A percentile compares a stretch with the other conserved stretches of the same genome.
phyloP scores from a whole-genome alignment of 2,888 invertebrate species.

The Drosophila nigricruria region DNA sequence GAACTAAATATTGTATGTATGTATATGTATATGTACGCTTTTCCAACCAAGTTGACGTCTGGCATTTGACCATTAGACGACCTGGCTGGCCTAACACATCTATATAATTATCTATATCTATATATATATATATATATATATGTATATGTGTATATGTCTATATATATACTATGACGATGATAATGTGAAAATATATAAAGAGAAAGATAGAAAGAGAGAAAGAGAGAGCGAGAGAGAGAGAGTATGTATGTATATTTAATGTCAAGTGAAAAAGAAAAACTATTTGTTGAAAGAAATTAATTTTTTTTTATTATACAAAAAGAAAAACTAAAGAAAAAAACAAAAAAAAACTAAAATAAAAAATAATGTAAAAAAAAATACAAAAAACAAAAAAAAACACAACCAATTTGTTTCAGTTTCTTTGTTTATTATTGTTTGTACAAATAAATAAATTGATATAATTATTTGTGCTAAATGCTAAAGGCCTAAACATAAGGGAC shows the following conservation, averaged over 20 bases:
- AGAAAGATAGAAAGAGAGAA: constrained; percentile 12
- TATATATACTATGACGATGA: constrained; percentile 47
- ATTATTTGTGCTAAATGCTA: constrained; percentile 45
- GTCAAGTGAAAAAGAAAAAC: constrained; percentile 71
- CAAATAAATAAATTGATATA: constrained; percentile 54
- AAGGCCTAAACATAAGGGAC: constrained; percentile 28
- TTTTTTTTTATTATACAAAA: constrained; percentile 78
- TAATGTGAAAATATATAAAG: constrained; percentile 38
- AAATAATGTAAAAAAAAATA: constrained; percentile 55
- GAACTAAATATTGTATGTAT: constrained; percentile 40
- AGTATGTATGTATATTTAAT: constrained; percentile 73
- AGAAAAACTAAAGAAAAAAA: constrained; percentile 60
- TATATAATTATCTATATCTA: constrained; percentile 37
- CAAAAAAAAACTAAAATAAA: constrained; percentile 59
- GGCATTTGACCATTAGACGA: constrained; percentile 25
- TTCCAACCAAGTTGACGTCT: constrained; percentile 56
- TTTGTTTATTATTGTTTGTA: constrained; percentile 30
- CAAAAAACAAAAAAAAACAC: constrained; percentile 38
- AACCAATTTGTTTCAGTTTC: constrained; percentile 21
- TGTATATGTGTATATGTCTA: constrained; percentile 13
- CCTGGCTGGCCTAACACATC: constrained; percentile 41
- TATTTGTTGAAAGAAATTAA: constrained; percentile 77
- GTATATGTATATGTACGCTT: constrained; percentile 59
- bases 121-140: neutral
- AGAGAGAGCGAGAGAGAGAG: neutral